Conservation (phyloP, 2,888 invertebrate species). For the Netelia inedita region DNA sequence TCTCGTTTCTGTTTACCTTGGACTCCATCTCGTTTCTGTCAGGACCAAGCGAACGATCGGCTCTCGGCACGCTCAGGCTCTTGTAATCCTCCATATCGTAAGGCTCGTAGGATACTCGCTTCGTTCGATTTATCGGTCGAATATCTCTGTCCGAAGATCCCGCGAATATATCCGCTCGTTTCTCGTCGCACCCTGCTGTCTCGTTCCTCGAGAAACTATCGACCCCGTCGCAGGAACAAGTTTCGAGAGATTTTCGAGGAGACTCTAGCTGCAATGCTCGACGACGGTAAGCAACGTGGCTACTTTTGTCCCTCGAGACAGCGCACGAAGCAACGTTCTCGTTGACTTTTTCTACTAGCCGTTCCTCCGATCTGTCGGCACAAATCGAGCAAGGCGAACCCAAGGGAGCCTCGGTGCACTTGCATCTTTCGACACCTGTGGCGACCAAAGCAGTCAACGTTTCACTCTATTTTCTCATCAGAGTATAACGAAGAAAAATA, state of each 20-base stretch:
- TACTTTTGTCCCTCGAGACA: slow-evolving; percentile 78
- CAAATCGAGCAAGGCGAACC: slow-evolving; percentile 79
- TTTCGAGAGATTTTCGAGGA: slow-evolving; percentile 55
- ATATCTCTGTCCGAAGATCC: slow-evolving; percentile 62
- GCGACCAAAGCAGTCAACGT: slow-evolving; percentile 32
- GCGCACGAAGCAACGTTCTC: slow-evolving; percentile 67
- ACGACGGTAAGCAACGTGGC: slow-evolving; percentile 78
- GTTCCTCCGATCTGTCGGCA: slow-evolving; percentile 76
- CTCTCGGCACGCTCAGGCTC: slow-evolving; percentile 73
- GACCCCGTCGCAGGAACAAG: slow-evolving; percentile 66
- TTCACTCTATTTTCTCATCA: slow-evolving; percentile 3
- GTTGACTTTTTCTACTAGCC: slow-evolving; percentile 71
- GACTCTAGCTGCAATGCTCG: slow-evolving; percentile 67
- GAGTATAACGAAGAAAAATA: not conserved
- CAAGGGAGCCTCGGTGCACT: slow-evolving; percentile 73
- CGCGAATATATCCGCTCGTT: slow-evolving; percentile 15
- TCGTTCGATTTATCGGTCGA: slow-evolving; percentile 50
- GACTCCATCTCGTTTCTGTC: slow-evolving; percentile 74
- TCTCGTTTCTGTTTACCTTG: slow-evolving; percentile 71
- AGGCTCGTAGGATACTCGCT: slow-evolving; percentile 72
- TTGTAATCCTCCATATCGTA: slow-evolving; percentile 78
- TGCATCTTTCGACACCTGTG: slow-evolving; percentile 71
- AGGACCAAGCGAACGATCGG: slow-evolving; percentile 79
- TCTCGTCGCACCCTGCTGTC: slow-evolving; percentile 35
- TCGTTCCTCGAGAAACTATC: slow-evolving; percentile 39